Base-by-base conservation (phyloP, 2,797 vertebrate species). In the Nothura maculosa region DNA sequence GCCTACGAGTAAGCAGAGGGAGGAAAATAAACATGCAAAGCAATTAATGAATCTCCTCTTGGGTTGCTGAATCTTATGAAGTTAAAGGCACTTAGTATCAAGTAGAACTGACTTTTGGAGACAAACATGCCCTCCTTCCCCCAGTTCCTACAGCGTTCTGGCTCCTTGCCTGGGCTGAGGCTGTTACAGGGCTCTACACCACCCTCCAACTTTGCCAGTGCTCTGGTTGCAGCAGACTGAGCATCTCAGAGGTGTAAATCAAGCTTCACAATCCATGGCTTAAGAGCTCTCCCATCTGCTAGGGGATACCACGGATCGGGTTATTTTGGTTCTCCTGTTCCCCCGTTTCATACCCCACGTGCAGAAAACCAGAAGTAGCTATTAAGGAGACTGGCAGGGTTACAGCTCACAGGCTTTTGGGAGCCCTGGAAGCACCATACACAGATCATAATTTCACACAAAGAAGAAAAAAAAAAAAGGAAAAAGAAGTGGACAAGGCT, bases 241-340 rank as follows among this genome's bases (percentile, higher is more conserved):
- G 28, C 47, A 79, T 30, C 78, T 89, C 73, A 7, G 47, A 72
- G 12, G 36, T 38, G 54, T 73, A 89, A 85, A n/a, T 32, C 67
- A 34, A 40, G 62, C 18, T 62, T 47, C 73, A 75, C n/a, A 89
- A 55, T 21, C 62, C 79, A 32, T 4, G 4, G 25, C 15, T 64
- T 68, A 34, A 25, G 45, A 34, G 30, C 32, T 32, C 48, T 69
- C 48, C 18, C 25, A 52, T 25, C 18, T 50, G 25, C 17, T 36
- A 69, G 34, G 19, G 67, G 28, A 28, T 25, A 8, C 43, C 43
- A 30, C 14, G 22, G 69, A 85, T 8, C 21, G 42, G 12, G 38
- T 62, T 60, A 47, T 62, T 89, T 82, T 75, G 60, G 55, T 52
- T 85, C 79, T 87, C 52, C 40, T 81, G 7, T 24, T 64, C 40